Evolutionary conservation across 2,888 invertebrate species (phyloP).

Genomic region (Lasioglossum vierecki): DNA sequence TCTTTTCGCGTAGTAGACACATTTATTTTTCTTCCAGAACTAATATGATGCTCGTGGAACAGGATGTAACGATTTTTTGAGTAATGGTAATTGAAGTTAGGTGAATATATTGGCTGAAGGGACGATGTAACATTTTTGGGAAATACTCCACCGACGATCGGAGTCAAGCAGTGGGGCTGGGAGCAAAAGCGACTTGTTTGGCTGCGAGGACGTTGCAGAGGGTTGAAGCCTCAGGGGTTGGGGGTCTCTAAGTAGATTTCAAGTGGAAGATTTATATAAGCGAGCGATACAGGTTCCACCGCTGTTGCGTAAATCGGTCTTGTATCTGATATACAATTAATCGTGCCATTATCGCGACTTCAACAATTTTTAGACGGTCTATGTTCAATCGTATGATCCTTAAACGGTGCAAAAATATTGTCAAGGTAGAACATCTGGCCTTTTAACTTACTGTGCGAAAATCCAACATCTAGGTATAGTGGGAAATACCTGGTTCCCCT

Average conservation of each 20-base stretch:
- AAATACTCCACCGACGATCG: slow-evolving; percentile 52
- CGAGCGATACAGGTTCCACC: slow-evolving; percentile 69
- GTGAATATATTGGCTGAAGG: not conserved
- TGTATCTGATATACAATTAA: slow-evolving; percentile 44
- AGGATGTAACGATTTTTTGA: not conserved
- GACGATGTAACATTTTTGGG: slow-evolving; percentile 47
- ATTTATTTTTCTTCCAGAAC: not conserved
- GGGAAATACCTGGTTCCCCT: too few relatives aligned
- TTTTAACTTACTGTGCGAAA: too few relatives aligned
- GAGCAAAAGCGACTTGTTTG: slow-evolving; percentile 72
- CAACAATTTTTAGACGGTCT: not conserved
- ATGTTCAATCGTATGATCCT: not conserved
- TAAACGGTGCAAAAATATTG: not conserved
- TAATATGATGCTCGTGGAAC: not conserved
- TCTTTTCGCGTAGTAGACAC: not conserved
- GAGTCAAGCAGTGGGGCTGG: slow-evolving; percentile 53
- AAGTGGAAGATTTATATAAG: slow-evolving; percentile 77
- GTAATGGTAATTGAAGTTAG: not conserved
- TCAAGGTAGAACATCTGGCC: too few relatives aligned
- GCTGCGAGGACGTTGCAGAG: slow-evolving; percentile 64
- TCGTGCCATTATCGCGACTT: not conserved
- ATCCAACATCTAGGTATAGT: too few relatives aligned
- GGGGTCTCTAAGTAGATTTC: slow-evolving; percentile 76
- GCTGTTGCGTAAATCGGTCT: slow-evolving; percentile 46
- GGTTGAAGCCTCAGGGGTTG: slow-evolving; percentile 67